These are phyloP conservation scores for Haemorhous mexicanus DNA, from an alignment of 2,113 vertebrate genomes.

Conservation along the genomic window DNA sequence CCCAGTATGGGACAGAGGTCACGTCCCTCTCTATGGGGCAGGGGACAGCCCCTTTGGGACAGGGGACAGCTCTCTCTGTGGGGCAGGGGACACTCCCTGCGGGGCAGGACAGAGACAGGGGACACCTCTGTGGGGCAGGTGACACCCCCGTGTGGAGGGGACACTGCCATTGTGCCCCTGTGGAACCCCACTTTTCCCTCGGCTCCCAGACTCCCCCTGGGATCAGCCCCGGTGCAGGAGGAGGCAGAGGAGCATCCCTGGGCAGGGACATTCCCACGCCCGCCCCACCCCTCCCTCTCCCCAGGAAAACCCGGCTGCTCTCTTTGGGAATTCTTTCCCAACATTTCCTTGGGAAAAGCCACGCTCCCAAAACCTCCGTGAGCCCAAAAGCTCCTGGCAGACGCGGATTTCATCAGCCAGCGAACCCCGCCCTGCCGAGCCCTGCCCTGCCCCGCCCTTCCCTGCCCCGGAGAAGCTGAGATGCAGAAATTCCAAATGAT, in stretches of 20 bases:
- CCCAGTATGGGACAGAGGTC: no score
- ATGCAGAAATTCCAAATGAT: not conserved
- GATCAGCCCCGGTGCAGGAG: accelerated
- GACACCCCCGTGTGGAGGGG: not conserved
- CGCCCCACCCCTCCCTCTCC: not conserved
- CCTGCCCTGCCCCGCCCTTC: no score
- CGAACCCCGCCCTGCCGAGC: no score
- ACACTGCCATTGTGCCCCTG: not conserved
- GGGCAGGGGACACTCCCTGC: not conserved
- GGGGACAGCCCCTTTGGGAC: no score
- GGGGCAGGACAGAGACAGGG: not conserved
- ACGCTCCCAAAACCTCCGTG: not conserved
- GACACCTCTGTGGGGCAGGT: not conserved
- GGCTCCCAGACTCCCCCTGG: not conserved
- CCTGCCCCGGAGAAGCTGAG: not conserved
- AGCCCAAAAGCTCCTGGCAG: not conserved
- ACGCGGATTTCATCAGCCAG: accelerated
- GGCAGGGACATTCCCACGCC: not conserved
- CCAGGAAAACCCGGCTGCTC: no score
- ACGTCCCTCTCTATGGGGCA: not conserved
- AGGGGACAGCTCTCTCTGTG: not conserved
- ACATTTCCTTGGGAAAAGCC: not conserved
- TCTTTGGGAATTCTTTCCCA: not conserved
- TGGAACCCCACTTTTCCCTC: not conserved
- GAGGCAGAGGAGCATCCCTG: not conserved